Percentiles rank a stretch among this genome's conserved stretches.
Evolutionary conservation across 2,113 vertebrate species (phyloP).

Genomic region (Microcebus griseorufus): DNA sequence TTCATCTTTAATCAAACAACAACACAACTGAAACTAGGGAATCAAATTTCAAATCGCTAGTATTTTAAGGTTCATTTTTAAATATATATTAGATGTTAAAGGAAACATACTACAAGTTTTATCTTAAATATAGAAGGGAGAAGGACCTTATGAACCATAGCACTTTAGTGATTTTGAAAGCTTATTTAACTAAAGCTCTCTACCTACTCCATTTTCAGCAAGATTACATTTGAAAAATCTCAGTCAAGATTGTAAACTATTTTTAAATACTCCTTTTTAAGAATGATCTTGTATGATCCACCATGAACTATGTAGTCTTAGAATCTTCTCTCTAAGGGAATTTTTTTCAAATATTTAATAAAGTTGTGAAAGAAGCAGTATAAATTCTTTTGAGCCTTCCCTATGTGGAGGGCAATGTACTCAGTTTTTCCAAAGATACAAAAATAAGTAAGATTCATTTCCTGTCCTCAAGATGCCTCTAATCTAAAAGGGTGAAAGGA

Average conservation of each 20-base stretch:
- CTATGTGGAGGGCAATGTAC: neutral
- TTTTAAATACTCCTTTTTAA: neutral
- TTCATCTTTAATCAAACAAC: neutral
- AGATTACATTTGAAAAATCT: neutral
- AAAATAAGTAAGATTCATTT: neutral
- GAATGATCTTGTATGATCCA: neutral
- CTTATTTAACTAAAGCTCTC: neutral
- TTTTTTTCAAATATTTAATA: neutral
- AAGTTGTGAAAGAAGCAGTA: neutral
- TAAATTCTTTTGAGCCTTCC: constrained; percentile 1
- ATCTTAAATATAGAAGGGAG: neutral
- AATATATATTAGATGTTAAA: neutral
- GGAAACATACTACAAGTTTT: neutral
- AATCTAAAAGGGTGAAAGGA: neutral
- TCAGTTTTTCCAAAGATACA: neutral
- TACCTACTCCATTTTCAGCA: neutral
- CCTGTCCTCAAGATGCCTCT: neutral
- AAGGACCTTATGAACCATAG: neutral
- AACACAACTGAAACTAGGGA: neutral
- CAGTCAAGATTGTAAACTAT: neutral
- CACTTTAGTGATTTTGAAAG: constrained; percentile 21
- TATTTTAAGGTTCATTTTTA: constrained; percentile 34
- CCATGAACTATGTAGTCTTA: neutral
- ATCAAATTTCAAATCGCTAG: neutral
- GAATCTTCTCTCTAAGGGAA: neutral